Evolutionary conservation across 2,888 invertebrate genomes (phyloP).

Genomic region (Belgica antarctica): DNA sequence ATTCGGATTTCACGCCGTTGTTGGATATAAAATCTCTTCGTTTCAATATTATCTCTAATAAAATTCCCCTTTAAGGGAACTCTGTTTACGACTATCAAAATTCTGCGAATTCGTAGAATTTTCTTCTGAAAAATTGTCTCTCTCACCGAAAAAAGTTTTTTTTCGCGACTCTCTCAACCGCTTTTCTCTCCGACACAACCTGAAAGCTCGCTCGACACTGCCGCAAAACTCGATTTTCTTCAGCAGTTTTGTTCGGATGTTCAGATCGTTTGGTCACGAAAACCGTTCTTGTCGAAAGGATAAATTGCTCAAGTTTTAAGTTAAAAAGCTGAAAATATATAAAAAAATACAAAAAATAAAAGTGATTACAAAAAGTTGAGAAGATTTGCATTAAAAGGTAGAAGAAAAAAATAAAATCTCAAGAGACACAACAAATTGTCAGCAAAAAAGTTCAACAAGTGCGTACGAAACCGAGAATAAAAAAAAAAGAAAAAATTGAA

Average conservation of each 20-base stretch:
- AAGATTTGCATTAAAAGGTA: neutral
- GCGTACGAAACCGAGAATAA: neutral
- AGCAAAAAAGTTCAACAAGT: constrained; percentile 2
- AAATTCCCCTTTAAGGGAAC: too few relatives aligned
- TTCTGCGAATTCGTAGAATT: neutral
- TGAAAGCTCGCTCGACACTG: neutral
- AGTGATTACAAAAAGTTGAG: neutral
- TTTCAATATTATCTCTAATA: too few relatives aligned
- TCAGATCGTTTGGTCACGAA: neutral
- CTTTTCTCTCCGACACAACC: too few relatives aligned
- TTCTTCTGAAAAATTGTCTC: neutral
- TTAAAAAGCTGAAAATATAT: neutral
- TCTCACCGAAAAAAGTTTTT: neutral
- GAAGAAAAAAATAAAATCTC: neutral
- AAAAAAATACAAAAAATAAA: constrained; percentile 9
- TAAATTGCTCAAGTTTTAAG: constrained; percentile 16
- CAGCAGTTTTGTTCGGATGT: neutral
- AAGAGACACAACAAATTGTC: too few relatives aligned
- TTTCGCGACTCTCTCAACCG: neutral
- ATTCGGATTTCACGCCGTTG: too few relatives aligned
- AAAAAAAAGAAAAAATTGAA: too few relatives aligned
- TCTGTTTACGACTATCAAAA: neutral
- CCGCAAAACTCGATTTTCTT: too few relatives aligned
- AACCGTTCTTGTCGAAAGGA: neutral
- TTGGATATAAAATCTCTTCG: too few relatives aligned